These are phyloP conservation scores for Cheilosia vernalis DNA, from an alignment of 2,888 invertebrate genomes.

Conservation along the genomic window DNA sequence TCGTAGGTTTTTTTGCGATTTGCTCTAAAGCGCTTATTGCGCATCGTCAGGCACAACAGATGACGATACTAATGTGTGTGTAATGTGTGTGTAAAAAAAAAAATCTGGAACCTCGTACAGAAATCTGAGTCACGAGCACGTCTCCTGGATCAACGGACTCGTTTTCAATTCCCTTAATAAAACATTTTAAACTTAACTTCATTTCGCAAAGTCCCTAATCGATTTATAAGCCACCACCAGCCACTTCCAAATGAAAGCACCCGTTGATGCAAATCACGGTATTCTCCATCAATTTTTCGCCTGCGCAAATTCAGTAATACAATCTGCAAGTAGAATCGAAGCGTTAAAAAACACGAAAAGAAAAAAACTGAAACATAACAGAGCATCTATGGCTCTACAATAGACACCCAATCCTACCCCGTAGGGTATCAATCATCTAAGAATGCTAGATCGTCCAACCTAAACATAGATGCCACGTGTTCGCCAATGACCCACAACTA, in stretches of 20 bases:
- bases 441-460: conserved; percentile 52
- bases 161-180: not conserved
- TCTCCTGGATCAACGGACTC: no score
- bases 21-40: no score
- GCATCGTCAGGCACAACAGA: no score
- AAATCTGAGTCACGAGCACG: no score
- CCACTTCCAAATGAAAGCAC: conserved; percentile 6
- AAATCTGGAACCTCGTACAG: no score
- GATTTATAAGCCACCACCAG: conserved; percentile 11
- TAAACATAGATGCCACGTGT: conserved; percentile 68
- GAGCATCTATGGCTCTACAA: conserved; percentile 1
- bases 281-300: conserved; percentile 42
- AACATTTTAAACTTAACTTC: not conserved
- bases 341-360: conserved; percentile 24
- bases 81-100: no score
- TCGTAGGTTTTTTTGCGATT: no score
- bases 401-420: conserved; percentile 18
- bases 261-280: conserved; percentile 14
- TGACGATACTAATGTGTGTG: not conserved
- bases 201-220: not conserved
- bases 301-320: conserved; percentile 24
- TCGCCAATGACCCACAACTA: conserved; percentile 49
- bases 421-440: conserved; percentile 40
- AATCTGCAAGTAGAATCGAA: conserved; percentile 48
- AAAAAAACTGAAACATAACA: conserved; percentile 1